A percentile compares a stretch with the other conserved stretches of the same genome.
phyloP scores from a whole-genome alignment of 2,888 invertebrate species.

The Stictocephala bisonia region DNA sequence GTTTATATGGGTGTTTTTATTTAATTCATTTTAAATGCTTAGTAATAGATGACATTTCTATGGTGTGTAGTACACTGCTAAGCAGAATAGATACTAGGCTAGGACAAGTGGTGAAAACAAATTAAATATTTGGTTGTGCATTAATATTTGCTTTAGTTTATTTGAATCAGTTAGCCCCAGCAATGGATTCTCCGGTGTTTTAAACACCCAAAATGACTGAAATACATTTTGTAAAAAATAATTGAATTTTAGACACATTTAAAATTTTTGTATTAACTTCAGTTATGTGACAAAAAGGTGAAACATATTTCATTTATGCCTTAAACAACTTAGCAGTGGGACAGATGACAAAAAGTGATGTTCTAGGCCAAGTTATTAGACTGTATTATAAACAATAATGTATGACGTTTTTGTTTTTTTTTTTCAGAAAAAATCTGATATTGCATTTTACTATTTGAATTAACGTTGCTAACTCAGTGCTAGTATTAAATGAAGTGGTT shows the following conservation, averaged over 20 bases:
- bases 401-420: no score
- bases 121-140: constrained; percentile 60
- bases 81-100: constrained; percentile 59
- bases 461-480: no score
- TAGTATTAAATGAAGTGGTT: no score
- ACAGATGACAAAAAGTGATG: constrained; percentile 54
- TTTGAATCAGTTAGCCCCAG: constrained; percentile 61
- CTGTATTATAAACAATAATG: constrained; percentile 24
- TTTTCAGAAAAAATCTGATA: no score
- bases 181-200: constrained; percentile 58
- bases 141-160: constrained; percentile 62
- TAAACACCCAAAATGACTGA: constrained; percentile 35
- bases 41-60: constrained; percentile 62
- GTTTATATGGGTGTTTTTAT: no score
- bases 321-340: constrained; percentile 58
- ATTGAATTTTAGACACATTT: no score
- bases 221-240: neutral
- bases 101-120: constrained; percentile 59
- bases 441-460: no score
- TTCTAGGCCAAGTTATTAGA: constrained; percentile 37
- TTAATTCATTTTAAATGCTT: constrained; percentile 55
- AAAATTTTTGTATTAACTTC: constrained; percentile 59
- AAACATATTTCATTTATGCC: constrained; percentile 55
- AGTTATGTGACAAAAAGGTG: constrained; percentile 61
- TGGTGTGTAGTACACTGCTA: constrained; percentile 59